phyloP scores from a whole-genome alignment of 92 coral and sea anemone genomes.

The Umimayanthus kanabou region DNA sequence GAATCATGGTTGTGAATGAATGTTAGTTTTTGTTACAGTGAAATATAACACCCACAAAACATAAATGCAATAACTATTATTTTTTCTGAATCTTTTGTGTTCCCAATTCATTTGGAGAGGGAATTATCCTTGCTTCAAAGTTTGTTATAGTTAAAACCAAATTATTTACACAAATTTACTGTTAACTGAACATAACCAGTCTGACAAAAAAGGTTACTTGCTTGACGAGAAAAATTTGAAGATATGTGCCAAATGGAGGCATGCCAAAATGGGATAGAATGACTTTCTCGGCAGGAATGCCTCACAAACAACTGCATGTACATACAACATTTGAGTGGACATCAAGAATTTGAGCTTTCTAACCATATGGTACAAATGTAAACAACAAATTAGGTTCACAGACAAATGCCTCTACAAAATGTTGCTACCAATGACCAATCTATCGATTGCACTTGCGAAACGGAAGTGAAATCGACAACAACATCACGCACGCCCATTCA shows the following conservation, averaged over 20 bases:
- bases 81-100: no score
- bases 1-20: not conserved
- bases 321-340: not conserved
- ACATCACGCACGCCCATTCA: slow-evolving; percentile 17
- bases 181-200: not conserved
- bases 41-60: no score
- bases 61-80: not conserved
- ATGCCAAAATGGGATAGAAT: not conserved
- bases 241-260: not conserved
- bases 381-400: not conserved
- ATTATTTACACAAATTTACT: no score
- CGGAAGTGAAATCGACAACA: slow-evolving; percentile 40
- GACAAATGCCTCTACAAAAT: no score
- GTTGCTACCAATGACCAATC: not conserved
- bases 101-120: not conserved
- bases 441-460: not conserved
- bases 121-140: not conserved
- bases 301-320: not conserved
- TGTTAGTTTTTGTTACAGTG: not conserved
- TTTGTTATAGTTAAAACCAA: not conserved
- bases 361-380: not conserved
- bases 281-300: not conserved
- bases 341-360: not conserved
- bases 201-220: not conserved
- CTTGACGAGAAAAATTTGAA: not conserved